Percentiles rank a stretch among this genome's conserved stretches.
These are phyloP conservation scores for Xiphorhynchus elegans DNA, from an alignment of 2,113 vertebrate species.

Conservation along the genomic window DNA sequence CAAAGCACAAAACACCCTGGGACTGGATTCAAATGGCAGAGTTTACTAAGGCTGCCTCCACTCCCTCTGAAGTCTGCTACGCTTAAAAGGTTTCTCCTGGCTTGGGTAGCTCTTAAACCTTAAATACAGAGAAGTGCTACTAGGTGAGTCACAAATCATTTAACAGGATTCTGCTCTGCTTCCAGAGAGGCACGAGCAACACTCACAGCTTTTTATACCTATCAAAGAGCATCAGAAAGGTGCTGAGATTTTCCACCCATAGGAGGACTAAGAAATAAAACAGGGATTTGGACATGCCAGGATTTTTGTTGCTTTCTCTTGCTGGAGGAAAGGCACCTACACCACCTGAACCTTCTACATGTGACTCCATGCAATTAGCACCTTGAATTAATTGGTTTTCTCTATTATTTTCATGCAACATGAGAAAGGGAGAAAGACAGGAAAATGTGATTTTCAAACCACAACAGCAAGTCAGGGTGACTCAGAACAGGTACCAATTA, in stretches of 20 bases:
- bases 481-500: not conserved
- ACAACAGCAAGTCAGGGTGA: not conserved
- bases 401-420: not conserved
- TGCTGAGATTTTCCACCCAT: not conserved
- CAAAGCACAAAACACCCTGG: not conserved
- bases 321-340: not conserved
- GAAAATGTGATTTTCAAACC: not conserved
- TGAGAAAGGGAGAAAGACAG: not conserved
- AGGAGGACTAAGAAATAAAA: not conserved
- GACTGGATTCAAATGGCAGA: not conserved
- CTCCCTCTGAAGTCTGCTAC: not conserved
- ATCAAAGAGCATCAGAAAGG: not conserved
- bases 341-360: not conserved
- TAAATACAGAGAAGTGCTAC: not conserved
- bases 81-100: not conserved
- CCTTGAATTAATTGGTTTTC: not conserved
- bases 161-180: not conserved
- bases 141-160: slow-evolving; percentile 20
- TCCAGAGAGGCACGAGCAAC: not conserved
- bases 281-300: not conserved
- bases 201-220: not conserved
- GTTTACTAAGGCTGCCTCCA: not conserved
- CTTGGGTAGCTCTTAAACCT: not conserved
- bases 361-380: not conserved
- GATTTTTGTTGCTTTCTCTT: not conserved